phyloP scores from a whole-genome alignment of 1,140 invertebrate genomes.

The Hylaeus anthracinus region DNA sequence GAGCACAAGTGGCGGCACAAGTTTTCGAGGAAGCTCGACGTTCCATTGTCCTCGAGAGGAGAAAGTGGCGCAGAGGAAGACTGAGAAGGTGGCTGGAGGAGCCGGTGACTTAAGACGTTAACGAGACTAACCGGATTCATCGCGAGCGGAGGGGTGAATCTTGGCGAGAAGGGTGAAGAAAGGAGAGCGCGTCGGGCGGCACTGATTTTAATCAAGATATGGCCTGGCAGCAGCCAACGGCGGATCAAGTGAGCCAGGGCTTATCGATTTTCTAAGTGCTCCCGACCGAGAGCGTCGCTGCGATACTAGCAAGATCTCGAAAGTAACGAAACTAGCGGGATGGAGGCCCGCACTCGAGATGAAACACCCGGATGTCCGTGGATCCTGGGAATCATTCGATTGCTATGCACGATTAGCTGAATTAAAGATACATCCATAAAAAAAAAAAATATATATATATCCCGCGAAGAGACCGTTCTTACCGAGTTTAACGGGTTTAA shows the following conservation, averaged over 20 bases:
- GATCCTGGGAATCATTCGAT: background rate
- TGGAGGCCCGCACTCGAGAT: background rate
- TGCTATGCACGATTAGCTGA: too few relatives aligned
- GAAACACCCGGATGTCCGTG: background rate
- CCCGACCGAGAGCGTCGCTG: slow-evolving; percentile 69
- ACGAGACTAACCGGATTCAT: slow-evolving; percentile 80
- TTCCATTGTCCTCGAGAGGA: slow-evolving; percentile 45
- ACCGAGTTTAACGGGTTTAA: too few relatives aligned
- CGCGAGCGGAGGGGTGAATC: slow-evolving; percentile 60
- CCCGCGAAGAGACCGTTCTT: too few relatives aligned
- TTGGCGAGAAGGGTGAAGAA: slow-evolving; percentile 66
- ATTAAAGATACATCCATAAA: too few relatives aligned
- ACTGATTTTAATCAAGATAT: slow-evolving; percentile 82
- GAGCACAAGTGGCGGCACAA: slow-evolving; percentile 26
- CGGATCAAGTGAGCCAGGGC: slow-evolving; percentile 75
- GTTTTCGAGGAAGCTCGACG: slow-evolving; percentile 36
- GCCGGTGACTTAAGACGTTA: slow-evolving; percentile 75
- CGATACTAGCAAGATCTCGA: slow-evolving; percentile 64
- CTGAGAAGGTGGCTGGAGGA: background rate
- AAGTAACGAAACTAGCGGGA: slow-evolving; percentile 46
- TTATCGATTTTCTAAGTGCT: slow-evolving; percentile 80
- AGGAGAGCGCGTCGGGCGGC: slow-evolving; percentile 67
- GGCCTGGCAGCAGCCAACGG: slow-evolving; percentile 75
- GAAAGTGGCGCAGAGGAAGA: slow-evolving; percentile 43
- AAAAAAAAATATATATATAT: too few relatives aligned